phyloP scores from a whole-genome alignment of 2,113 vertebrate genomes.

The Dicerorhinus sumatrensis region DNA sequence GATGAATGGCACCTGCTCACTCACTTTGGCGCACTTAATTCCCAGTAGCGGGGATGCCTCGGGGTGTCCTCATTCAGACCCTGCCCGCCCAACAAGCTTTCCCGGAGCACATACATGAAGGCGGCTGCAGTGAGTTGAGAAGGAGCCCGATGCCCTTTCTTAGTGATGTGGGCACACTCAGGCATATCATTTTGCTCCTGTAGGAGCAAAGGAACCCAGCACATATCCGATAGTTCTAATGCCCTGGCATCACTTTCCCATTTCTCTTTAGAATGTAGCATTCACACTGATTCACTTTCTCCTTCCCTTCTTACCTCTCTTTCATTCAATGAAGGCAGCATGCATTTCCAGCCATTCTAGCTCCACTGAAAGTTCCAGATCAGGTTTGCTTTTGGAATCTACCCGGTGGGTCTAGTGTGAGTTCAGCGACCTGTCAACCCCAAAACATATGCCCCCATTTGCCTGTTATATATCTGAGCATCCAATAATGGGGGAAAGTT shows the following conservation, averaged over 20 bases:
- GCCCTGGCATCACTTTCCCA: not conserved
- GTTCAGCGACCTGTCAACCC: not conserved
- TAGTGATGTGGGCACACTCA: not conserved
- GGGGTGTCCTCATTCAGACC: not conserved
- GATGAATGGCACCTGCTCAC: not conserved
- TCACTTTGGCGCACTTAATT: not conserved
- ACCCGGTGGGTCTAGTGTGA: not conserved
- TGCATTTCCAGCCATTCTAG: not conserved
- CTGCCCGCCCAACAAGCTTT: not conserved
- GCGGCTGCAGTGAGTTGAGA: not conserved
- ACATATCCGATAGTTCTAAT: not conserved
- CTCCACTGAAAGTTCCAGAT: not conserved
- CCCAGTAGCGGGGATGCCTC: not conserved
- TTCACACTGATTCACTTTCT: not conserved
- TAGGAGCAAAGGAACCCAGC: not conserved
- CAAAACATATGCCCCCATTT: not conserved
- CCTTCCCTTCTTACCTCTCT: not conserved
- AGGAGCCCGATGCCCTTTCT: not conserved
- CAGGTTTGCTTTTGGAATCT: not conserved
- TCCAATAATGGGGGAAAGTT: not conserved
- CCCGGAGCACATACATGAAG: not conserved
- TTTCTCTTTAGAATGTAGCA: not conserved
- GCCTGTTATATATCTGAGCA: not conserved
- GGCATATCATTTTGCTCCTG: not conserved
- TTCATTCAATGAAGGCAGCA: not conserved